phyloP scores from a whole-genome alignment of 2,797 vertebrate genomes.

The Urocyon cinereoargenteus region DNA sequence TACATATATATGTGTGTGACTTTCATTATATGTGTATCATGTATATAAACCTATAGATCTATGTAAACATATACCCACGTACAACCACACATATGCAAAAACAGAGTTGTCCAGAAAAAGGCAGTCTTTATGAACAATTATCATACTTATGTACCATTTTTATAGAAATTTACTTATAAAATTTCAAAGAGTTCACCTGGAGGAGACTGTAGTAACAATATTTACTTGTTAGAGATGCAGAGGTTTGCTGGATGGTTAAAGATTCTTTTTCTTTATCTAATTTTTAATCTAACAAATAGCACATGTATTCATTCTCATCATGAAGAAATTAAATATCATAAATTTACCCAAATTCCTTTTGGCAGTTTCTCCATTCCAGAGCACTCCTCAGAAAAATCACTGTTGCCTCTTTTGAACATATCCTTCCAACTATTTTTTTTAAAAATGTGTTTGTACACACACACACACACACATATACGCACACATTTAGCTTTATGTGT shows the following conservation, averaged over 20 bases:
- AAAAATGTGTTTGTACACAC: neutral
- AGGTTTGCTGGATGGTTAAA: neutral
- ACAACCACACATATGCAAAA: neutral
- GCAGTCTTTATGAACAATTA: neutral
- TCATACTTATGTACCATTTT: neutral
- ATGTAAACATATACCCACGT: neutral
- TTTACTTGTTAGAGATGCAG: neutral
- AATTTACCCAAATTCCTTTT: neutral
- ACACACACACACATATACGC: too few species aligned
- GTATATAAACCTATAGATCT: neutral
- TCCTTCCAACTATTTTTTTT: neutral
- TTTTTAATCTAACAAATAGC: slow-evolving; percentile 30
- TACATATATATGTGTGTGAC: neutral
- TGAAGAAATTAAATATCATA: neutral
- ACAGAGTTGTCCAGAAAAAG: neutral
- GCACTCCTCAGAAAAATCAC: neutral
- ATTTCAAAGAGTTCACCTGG: neutral
- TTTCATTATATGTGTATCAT: neutral
- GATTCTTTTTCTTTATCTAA: neutral
- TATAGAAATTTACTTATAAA: neutral
- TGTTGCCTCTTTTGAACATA: slow-evolving; percentile 38
- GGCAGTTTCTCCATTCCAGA: neutral
- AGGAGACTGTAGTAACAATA: neutral
- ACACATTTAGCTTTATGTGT: neutral
- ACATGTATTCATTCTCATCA: neutral